phyloP scores from a whole-genome alignment of 2,888 invertebrate genomes.

The Tiphia femorata region DNA sequence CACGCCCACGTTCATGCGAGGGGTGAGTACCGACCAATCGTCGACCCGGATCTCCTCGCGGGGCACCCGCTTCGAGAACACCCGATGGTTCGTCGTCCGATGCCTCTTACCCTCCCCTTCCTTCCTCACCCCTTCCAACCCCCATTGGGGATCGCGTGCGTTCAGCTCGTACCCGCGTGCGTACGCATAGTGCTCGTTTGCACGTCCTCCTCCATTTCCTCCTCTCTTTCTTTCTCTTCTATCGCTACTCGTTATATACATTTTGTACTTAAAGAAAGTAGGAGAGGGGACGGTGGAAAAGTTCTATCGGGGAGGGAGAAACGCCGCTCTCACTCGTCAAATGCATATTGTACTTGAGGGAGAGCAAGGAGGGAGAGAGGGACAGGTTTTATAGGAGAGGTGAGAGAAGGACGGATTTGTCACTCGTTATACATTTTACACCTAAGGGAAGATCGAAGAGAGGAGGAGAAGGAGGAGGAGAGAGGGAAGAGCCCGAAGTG shows the following conservation, averaged over 20 bases:
- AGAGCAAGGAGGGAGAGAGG: too few relatives aligned
- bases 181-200: too few relatives aligned
- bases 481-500: slow-evolving; percentile 1
- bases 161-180: too few relatives aligned
- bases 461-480: slow-evolving; percentile 7
- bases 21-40: slow-evolving; percentile 64
- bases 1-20: slow-evolving; percentile 61
- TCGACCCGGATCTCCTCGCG: slow-evolving; percentile 53
- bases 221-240: slow-evolving; percentile 14
- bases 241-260: too few relatives aligned
- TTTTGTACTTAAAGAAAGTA: too few relatives aligned
- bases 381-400: too few relatives aligned
- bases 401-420: too few relatives aligned
- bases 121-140: background rate
- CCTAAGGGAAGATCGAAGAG: slow-evolving; percentile 19
- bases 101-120: slow-evolving; percentile 30
- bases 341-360: too few relatives aligned
- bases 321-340: too few relatives aligned
- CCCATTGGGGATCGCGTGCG: too few relatives aligned
- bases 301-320: too few relatives aligned
- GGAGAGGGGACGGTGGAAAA: too few relatives aligned
- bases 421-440: slow-evolving; percentile 50
- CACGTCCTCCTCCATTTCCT: slow-evolving; percentile 6
- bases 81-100: slow-evolving; percentile 38
- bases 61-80: slow-evolving; percentile 36